Evolutionary conservation across 2,888 invertebrate genomes (phyloP), one percentile per base, ranked within the genome.

Genomic region (Anoncus sp.): DNA sequence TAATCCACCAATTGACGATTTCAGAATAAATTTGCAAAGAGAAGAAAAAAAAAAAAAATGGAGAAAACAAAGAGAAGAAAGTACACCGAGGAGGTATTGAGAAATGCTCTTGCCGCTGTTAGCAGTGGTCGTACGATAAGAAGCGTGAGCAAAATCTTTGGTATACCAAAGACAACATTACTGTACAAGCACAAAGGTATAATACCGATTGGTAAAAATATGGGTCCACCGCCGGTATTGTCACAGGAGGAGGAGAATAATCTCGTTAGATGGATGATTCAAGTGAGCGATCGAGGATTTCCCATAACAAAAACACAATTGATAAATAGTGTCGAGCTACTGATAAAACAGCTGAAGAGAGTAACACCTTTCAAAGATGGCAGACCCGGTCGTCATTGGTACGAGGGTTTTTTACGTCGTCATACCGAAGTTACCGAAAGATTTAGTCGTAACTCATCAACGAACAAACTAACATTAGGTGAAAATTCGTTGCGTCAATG

Each of bases 331-430:
- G 87, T 87, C 3, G 79, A 85, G 49, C 82, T 83, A 24, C 43
- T 83, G 12, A 77, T 83, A 27, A 49, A 55, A 67, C 57, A 31
- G 31, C 7, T 31, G 31, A 31, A 31, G 31, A 31, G 31, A 7
- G 60, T 80, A 18, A 85, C 75, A 20, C 83, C 77, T 7, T 88
- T 88, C 62, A 85, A 82, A 53, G 79, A 89, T 80, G 85, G 83
- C 49, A 79, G 84, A 59, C 89, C 88, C 53, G 88, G 88, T 14
- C 84, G 85, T 70, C 85, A 86, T 45, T 90, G 89, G 89, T 90
- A 85, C 74, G 71, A 84, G 38, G 72, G 62, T 5, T 31, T 31
- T 31, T 31, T 31, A 31, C 31, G 31, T 31, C 31, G 31, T 31
- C 31, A 31, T 31, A 86, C 87, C 40, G 81, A 85, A 31, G 31